These are phyloP conservation scores for Caenorhabditis latens DNA, from an alignment of 1,140 invertebrate genomes.

Conservation along the genomic window DNA sequence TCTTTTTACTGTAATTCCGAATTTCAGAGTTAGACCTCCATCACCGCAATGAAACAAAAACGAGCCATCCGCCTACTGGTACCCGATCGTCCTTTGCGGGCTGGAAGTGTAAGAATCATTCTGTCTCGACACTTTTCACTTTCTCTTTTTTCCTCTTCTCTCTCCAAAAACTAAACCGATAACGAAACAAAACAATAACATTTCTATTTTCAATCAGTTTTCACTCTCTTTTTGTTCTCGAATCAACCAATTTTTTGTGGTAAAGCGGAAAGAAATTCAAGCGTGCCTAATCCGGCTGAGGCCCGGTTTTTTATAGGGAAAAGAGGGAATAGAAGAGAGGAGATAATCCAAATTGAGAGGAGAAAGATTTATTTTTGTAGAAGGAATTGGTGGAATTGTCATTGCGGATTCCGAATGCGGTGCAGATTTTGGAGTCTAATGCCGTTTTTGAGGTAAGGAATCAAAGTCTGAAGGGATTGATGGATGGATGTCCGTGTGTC, in stretches of 20 bases:
- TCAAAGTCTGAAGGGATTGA: not conserved
- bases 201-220: constrained; percentile 5
- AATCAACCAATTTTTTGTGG: not conserved
- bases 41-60: constrained; percentile 34
- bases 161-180: not conserved
- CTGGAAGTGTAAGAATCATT: constrained; percentile 47
- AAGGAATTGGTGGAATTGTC: constrained; percentile 57
- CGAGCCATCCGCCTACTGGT: constrained; percentile 54
- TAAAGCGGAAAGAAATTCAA: constrained; percentile 34
- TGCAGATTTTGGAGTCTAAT: constrained; percentile 39
- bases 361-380: constrained; percentile 7
- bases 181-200: not conserved
- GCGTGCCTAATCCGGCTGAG: constrained; percentile 33
- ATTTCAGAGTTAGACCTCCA: not conserved
- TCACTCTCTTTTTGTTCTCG: constrained; percentile 20
- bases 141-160: not conserved
- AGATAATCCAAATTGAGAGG: constrained; percentile 15
- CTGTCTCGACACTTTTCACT: not conserved
- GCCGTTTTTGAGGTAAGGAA: constrained; percentile 57
- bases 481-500: too few relatives aligned
- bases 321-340: not conserved
- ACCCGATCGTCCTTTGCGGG: constrained; percentile 48
- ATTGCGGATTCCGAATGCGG: constrained; percentile 43
- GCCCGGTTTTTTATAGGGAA: not conserved
- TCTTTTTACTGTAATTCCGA: not conserved